These are phyloP conservation scores for Toxotes jaculatrix DNA, from an alignment of 2,113 vertebrate genomes.

Conservation along the genomic window DNA sequence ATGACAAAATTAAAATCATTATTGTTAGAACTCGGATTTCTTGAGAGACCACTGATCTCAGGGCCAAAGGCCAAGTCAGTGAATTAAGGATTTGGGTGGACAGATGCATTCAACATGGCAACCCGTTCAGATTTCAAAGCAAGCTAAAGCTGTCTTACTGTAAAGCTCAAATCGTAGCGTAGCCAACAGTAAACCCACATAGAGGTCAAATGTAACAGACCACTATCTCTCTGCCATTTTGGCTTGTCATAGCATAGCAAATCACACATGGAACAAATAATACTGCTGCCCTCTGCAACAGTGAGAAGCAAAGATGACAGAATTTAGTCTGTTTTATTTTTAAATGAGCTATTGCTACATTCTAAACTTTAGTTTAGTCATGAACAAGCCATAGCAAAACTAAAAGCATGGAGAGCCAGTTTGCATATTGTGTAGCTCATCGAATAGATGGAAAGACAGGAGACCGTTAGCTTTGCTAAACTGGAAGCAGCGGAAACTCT, in stretches of 20 bases:
- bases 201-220: background rate
- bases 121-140: background rate
- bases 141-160: background rate
- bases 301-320: too few relatives aligned
- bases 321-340: too few relatives aligned
- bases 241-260: too few relatives aligned
- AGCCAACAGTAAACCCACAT: background rate
- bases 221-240: background rate
- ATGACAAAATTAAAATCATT: conserved; percentile 8
- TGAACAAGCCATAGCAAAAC: too few relatives aligned
- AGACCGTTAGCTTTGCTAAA: background rate
- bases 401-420: too few relatives aligned
- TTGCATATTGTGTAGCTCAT: too few relatives aligned
- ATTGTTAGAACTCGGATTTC: background rate
- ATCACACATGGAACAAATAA: too few relatives aligned
- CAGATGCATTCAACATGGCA: too few relatives aligned
- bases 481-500: too few relatives aligned
- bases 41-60: background rate
- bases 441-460: background rate
- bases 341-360: too few relatives aligned
- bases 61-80: background rate
- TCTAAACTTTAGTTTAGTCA: too few relatives aligned
- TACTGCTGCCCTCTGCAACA: too few relatives aligned
- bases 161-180: background rate
- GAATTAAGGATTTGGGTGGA: background rate